Evolutionary conservation across 2,888 invertebrate species (phyloP).

Genomic region (Muschampia plurimacula): DNA sequence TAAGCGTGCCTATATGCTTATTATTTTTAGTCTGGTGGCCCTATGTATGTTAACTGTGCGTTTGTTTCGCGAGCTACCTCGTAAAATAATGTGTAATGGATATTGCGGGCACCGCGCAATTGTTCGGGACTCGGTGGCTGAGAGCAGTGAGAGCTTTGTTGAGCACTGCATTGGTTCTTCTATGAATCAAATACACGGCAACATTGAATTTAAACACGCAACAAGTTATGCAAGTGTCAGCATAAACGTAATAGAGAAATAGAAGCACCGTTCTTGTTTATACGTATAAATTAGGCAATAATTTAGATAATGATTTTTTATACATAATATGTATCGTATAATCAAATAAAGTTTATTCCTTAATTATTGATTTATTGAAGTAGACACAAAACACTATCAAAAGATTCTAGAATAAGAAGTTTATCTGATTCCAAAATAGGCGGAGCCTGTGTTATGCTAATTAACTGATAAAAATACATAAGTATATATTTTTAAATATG

Average conservation of each 20-base stretch:
- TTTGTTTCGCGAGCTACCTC: constrained; percentile 11
- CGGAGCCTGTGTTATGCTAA: too few relatives aligned
- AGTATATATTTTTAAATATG: too few relatives aligned
- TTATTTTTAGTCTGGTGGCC: background rate
- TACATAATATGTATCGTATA: too few relatives aligned
- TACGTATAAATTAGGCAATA: too few relatives aligned
- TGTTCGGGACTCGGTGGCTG: constrained; percentile 7
- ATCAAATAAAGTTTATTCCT: too few relatives aligned
- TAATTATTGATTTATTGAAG: too few relatives aligned
- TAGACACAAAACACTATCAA: too few relatives aligned
- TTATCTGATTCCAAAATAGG: too few relatives aligned
- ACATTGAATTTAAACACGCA: constrained; percentile 37
- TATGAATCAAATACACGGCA: constrained; percentile 37
- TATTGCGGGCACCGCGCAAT: constrained; percentile 19
- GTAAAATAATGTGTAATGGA: constrained; percentile 31
- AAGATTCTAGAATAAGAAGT: too few relatives aligned
- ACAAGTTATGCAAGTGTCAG: constrained; percentile 28
- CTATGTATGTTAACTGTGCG: background rate
- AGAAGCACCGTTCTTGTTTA: background rate
- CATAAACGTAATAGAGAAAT: constrained; percentile 5
- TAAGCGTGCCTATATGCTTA: background rate
- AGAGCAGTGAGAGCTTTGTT: constrained; percentile 18
- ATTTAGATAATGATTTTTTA: too few relatives aligned
- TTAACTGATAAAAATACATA: too few relatives aligned
- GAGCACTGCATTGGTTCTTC: constrained; percentile 21